A percentile compares a stretch with the other conserved stretches of the same genome.
Conservation (phyloP, 2,113 vertebrate species). For the Rafetus swinhoei region DNA sequence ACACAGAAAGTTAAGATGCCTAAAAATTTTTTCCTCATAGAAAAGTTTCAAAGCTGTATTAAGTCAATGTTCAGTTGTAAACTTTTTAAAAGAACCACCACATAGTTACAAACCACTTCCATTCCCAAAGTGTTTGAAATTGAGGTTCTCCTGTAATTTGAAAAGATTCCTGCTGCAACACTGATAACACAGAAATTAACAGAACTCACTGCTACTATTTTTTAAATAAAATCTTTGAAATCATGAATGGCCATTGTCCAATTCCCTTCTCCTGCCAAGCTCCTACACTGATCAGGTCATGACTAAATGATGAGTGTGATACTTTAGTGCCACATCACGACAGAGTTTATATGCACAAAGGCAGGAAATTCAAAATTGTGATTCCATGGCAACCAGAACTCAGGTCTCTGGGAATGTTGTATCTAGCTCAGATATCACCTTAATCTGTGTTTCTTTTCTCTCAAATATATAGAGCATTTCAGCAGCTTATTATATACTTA, state of each 20-base stretch:
- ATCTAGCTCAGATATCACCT: neutral
- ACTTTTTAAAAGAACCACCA: too few relatives aligned
- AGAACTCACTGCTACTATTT: neutral
- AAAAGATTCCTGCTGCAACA: neutral
- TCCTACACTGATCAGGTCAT: neutral
- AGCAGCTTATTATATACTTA: neutral
- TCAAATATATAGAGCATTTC: neutral
- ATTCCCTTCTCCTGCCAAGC: neutral
- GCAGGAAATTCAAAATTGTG: neutral
- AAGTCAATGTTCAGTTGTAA: too few relatives aligned
- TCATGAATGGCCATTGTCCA: neutral
- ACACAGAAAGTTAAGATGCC: too few relatives aligned
- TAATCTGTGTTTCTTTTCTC: neutral
- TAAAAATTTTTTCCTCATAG: too few relatives aligned
- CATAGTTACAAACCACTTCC: too few relatives aligned
- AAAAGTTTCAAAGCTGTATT: too few relatives aligned
- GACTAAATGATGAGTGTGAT: neutral
- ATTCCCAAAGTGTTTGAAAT: too few relatives aligned
- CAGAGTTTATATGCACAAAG: neutral
- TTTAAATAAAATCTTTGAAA: neutral
- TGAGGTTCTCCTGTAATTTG: neutral
- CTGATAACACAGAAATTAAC: neutral
- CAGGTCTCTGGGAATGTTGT: fast-evolving
- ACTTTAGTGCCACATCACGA: neutral
- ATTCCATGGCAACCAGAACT: neutral